Percentiles rank a stretch among this genome's conserved stretches.
Conservation (phyloP, 2,797 vertebrate genomes). For the Cuniculus paca region DNA sequence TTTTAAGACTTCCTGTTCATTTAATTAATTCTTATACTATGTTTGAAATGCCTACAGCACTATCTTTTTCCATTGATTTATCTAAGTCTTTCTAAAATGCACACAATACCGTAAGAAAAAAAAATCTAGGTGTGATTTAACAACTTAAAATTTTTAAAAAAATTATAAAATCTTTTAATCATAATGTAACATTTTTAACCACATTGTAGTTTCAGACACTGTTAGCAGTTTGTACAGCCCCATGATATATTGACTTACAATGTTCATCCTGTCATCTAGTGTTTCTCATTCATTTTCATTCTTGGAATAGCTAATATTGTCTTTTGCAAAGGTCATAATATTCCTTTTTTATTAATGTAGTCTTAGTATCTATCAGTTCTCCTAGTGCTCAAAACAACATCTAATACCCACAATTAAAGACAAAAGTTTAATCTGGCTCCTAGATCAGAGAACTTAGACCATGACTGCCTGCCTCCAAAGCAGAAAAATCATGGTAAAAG, state of each 20-base stretch:
- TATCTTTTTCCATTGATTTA: neutral
- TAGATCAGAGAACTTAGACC: neutral
- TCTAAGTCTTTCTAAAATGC: constrained; percentile 14
- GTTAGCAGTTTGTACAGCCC: neutral
- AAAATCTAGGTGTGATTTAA: neutral
- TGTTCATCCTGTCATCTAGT: neutral
- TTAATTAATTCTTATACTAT: neutral
- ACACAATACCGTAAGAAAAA: neutral
- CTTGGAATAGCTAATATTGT: neutral
- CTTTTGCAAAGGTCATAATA: neutral
- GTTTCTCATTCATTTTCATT: neutral
- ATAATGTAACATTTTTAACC: neutral
- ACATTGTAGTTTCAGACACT: neutral
- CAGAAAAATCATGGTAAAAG: neutral
- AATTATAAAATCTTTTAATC: neutral
- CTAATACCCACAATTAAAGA: neutral
- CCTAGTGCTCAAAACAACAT: neutral
- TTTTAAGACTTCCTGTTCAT: neutral
- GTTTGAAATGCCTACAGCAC: neutral
- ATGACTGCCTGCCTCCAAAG: neutral
- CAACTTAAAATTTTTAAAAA: neutral
- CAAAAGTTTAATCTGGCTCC: neutral
- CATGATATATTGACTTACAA: neutral
- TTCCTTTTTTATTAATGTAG: neutral
- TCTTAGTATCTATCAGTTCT: neutral